phyloP scores from a whole-genome alignment of 2,113 vertebrate species.

The Epinephelus lanceolatus region DNA sequence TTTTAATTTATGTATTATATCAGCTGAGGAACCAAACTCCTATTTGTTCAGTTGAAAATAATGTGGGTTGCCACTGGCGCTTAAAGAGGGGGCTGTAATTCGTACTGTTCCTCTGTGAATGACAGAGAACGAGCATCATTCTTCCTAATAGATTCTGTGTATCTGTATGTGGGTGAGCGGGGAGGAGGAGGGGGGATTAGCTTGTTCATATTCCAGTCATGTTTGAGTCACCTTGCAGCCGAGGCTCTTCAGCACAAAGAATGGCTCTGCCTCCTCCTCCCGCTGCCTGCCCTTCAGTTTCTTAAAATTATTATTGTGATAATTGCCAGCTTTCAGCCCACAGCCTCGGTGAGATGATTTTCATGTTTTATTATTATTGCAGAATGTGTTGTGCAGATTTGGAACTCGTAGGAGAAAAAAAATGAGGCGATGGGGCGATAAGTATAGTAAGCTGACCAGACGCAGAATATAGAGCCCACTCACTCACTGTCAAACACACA shows the following conservation, averaged over 20 bases:
- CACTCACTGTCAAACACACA: neutral
- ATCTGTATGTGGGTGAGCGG: constrained; percentile 20
- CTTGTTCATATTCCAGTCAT: constrained; percentile 74
- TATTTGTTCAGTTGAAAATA: neutral
- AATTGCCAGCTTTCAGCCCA: constrained; percentile 56
- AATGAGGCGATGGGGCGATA: neutral
- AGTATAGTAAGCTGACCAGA: neutral
- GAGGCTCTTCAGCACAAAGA: constrained; percentile 41
- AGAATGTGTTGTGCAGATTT: neutral
- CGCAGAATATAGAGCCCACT: neutral
- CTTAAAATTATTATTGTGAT: constrained; percentile 50
- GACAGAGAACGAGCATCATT: constrained; percentile 12
- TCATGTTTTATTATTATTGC: constrained; percentile 13
- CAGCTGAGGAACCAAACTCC: neutral
- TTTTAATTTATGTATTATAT: neutral
- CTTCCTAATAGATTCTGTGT: constrained; percentile 34
- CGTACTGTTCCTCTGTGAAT: neutral
- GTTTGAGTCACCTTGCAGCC: constrained; percentile 62
- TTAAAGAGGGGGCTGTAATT: neutral
- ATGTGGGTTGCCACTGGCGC: neutral
- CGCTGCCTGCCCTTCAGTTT: constrained; percentile 43
- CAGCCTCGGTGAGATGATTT: constrained; percentile 10
- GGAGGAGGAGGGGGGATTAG: neutral
- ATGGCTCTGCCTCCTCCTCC: constrained; percentile 10
- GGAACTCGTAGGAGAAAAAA: neutral